Base-by-base conservation (phyloP, 2,888 invertebrate genomes). In the Coenonympha glycerion region DNA sequence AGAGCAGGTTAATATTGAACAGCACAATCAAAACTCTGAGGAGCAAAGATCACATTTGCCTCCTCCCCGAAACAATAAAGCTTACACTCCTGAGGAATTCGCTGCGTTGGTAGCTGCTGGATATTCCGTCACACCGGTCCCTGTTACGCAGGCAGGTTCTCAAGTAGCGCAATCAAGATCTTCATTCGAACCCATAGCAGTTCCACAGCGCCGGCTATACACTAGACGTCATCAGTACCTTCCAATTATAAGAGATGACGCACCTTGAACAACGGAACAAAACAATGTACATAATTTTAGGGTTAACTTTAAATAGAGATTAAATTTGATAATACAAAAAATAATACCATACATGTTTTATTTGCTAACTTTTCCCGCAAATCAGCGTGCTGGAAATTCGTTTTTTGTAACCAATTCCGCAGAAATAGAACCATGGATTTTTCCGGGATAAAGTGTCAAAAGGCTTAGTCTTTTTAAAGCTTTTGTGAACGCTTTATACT, bases 41-140 rank as follows among this genome's bases (percentile, higher is more conserved):
- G 79, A 82, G 3, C 83, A 78, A 50, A 66, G 85, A 50, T 70
- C 80, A 1, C 79, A 74, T n/a, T 64, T 88, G 45, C 88, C 88
- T 47, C 88, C 87, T 1, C 88, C 88, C 6, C 87, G 73, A 55
- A 88, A 88, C 49, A 86, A 83, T 55, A 87, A 80, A 56, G 87
- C 87, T 1, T 88, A 88, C 50, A 88, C 88, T 44, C 88, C 86
- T 49, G 87, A 88, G 49, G 88, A 88, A 57, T 88, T 88, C 51
- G 79, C 79, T 15, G 87, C 86, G 9, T 68, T 88, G 52, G 75
- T 88, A 31, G 87, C 82, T 8, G 88, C 88, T 50, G 88, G 88
- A 0, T 88, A 87, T 55, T 72, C 88, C 1, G 88, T 88, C 1
- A 88, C 88, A 2, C 88, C 88, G 24, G 73, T 88, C 30, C 88